phyloP scores from a whole-genome alignment of 92 coral and sea anemone species.

The Muricea muricata region DNA sequence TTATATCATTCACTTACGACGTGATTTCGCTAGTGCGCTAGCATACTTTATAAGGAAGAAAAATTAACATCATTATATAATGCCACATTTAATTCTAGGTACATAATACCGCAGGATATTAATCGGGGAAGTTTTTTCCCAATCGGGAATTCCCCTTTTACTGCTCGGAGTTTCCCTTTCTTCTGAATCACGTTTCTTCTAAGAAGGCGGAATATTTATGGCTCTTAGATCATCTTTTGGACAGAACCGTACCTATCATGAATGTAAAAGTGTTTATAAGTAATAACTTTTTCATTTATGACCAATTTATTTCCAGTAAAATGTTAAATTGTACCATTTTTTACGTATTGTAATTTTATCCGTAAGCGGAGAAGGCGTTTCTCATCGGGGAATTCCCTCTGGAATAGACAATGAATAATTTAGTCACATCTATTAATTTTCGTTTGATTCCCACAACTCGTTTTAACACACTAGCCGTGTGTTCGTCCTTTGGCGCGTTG shows the following conservation, averaged over 20 bases:
- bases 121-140: too few species aligned
- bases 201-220: background rate
- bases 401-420: background rate
- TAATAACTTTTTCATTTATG: background rate
- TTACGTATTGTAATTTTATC: background rate
- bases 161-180: too few species aligned
- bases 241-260: too few species aligned
- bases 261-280: background rate
- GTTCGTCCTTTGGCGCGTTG: too few species aligned
- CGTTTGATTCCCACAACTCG: background rate
- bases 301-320: background rate
- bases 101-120: too few species aligned
- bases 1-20: too few species aligned
- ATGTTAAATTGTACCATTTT: background rate
- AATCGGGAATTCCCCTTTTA: too few species aligned
- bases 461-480: background rate
- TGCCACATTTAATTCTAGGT: too few species aligned
- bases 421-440: background rate
- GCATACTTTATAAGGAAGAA: too few species aligned
- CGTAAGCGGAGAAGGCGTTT: background rate
- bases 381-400: background rate
- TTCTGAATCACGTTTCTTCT: background rate
- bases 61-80: too few species aligned
- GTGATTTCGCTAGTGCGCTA: too few species aligned
- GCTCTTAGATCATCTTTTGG: background rate